phyloP scores from a whole-genome alignment of 2,888 invertebrate genomes.

The Aricia artaxerxes region DNA sequence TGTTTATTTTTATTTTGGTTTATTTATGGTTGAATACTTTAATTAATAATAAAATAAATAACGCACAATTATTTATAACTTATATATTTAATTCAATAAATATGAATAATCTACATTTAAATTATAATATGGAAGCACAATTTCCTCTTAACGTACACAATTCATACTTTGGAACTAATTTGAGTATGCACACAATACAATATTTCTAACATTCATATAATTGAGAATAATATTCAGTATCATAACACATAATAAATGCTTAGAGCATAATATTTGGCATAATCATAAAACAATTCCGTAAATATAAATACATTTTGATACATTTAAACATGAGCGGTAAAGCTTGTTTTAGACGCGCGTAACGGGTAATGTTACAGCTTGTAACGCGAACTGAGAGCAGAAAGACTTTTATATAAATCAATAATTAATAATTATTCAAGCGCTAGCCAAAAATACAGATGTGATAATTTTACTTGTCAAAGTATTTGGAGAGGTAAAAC shows the following conservation, averaged over 20 bases:
- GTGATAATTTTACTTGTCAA: no score
- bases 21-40: background rate
- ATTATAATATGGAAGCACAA: constrained; percentile 37
- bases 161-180: constrained; percentile 29
- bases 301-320: constrained; percentile 20
- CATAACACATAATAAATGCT: constrained; percentile 28
- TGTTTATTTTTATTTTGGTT: no score
- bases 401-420: no score
- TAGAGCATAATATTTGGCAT: constrained; percentile 27
- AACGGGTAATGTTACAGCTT: background rate
- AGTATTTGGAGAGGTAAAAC: no score
- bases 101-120: constrained; percentile 35
- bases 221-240: constrained; percentile 20
- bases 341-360: background rate
- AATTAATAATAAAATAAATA: background rate
- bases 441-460: no score
- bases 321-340: background rate
- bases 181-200: constrained; percentile 24
- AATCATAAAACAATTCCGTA: constrained; percentile 12
- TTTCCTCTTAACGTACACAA: constrained; percentile 32
- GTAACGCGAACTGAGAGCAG: background rate
- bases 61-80: constrained; percentile 27
- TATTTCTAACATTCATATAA: constrained; percentile 29
- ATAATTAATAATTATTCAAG: no score
- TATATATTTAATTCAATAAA: constrained; percentile 33